Percentiles rank a stretch among this genome's conserved stretches.
These are phyloP conservation scores for Parthenolecanium corni DNA, from an alignment of 2,888 invertebrate genomes.

Conservation along the genomic window DNA sequence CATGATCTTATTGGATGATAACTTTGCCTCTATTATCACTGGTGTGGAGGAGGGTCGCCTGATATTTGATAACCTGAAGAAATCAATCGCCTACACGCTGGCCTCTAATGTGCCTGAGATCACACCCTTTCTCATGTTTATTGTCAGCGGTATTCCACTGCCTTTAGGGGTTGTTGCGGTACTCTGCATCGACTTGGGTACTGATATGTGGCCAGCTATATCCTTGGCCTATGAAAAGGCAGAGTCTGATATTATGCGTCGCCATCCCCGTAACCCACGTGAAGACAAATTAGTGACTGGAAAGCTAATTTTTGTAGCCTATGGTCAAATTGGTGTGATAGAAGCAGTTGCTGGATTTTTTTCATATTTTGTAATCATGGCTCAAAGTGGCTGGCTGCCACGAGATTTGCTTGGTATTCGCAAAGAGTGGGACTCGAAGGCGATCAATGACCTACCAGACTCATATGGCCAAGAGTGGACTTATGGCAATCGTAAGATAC, in stretches of 20 bases:
- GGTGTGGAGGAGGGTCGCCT: conserved; percentile 74
- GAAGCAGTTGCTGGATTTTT: conserved; percentile 71
- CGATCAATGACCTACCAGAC: conserved; percentile 51
- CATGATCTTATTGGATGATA: conserved; percentile 77
- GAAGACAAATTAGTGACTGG: conserved; percentile 45
- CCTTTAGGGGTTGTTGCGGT: conserved; percentile 54
- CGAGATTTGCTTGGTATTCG: conserved; percentile 54
- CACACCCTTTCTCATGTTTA: conserved; percentile 64
- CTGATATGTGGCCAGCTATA: conserved; percentile 64
- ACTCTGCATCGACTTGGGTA: conserved; percentile 62
- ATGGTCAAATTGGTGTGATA: conserved; percentile 75
- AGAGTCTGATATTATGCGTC: conserved; percentile 62
- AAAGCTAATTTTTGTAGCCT: conserved; percentile 63
- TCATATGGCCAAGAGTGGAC: conserved; percentile 67
- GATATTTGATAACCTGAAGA: conserved; percentile 76
- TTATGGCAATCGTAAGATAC: conserved; percentile 51
- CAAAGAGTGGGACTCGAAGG: conserved; percentile 56
- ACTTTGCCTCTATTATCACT: conserved; percentile 75
- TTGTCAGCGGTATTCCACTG: conserved; percentile 59
- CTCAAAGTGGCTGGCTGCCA: conserved; percentile 65
- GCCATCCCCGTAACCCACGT: conserved; percentile 42
- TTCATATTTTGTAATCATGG: conserved; percentile 66
- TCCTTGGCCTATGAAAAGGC: conserved; percentile 65
- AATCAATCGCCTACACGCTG: conserved; percentile 70
- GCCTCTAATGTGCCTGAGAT: conserved; percentile 77